Conservation (phyloP, 2,888 invertebrate species). For the Plagiodera versicolora region DNA sequence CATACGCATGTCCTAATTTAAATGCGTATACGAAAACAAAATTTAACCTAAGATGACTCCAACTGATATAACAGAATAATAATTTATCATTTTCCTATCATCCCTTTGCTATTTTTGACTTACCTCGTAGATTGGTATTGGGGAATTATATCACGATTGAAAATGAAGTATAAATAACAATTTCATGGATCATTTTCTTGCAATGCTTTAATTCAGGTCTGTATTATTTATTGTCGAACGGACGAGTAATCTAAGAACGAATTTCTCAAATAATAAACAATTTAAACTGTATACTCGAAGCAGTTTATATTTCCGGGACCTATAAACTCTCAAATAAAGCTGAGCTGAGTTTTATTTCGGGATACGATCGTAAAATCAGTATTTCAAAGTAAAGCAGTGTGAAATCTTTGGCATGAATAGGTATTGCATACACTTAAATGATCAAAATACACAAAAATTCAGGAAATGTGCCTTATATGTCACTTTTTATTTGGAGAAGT, state of each 20-base stretch:
- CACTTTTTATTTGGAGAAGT: no score
- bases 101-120: background rate
- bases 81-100: background rate
- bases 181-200: no score
- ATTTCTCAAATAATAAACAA: constrained; percentile 29
- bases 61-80: background rate
- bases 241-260: background rate
- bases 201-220: constrained; percentile 1
- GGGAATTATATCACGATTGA: background rate
- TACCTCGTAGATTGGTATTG: background rate
- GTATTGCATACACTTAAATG: background rate
- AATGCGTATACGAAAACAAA: constrained; percentile 16
- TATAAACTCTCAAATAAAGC: constrained; percentile 35
- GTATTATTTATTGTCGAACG: constrained; percentile 12
- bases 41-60: constrained; percentile 9
- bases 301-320: constrained; percentile 38
- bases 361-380: constrained; percentile 10
- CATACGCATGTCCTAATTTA: background rate
- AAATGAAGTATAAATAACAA: no score
- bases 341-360: constrained; percentile 33
- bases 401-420: background rate
- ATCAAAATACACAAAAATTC: no score
- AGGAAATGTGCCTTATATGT: no score
- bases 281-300: constrained; percentile 25
- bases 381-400: background rate